phyloP scores from a whole-genome alignment of 1,140 invertebrate genomes.

The Nixonia krombeini region DNA sequence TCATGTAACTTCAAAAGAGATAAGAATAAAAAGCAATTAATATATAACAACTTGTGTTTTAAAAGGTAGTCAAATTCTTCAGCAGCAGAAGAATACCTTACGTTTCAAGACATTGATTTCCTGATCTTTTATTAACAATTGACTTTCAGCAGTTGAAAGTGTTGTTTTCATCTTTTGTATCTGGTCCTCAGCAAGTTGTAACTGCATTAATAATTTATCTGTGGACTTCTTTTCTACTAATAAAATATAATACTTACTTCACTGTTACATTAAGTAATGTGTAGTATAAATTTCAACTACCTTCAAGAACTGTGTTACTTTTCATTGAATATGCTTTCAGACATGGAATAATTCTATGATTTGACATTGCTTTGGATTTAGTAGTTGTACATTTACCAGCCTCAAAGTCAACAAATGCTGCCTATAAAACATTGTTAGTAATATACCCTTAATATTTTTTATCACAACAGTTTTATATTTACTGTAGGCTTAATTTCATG shows the following conservation, averaged over 20 bases:
- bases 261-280: too few relatives aligned
- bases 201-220: too few relatives aligned
- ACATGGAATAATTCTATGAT: background rate
- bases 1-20: slow-evolving; percentile 49
- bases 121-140: slow-evolving; percentile 53
- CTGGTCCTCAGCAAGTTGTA: slow-evolving; percentile 52
- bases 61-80: background rate
- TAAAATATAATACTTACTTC: too few relatives aligned
- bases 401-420: too few relatives aligned
- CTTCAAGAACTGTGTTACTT: background rate
- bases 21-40: background rate
- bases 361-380: too few relatives aligned
- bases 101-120: slow-evolving; percentile 57
- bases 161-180: slow-evolving; percentile 54
- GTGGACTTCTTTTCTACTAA: slow-evolving; percentile 47
- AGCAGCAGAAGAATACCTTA: too few relatives aligned
- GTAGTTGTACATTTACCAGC: too few relatives aligned
- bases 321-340: background rate
- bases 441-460: too few relatives aligned
- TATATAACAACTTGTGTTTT: background rate
- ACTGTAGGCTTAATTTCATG: too few relatives aligned
- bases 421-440: too few relatives aligned
- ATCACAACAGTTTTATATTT: too few relatives aligned
- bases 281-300: slow-evolving; percentile 35
- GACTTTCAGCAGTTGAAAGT: slow-evolving; percentile 52